Conservation (phyloP, 1,140 invertebrate species). For the Calliphora vicina region DNA sequence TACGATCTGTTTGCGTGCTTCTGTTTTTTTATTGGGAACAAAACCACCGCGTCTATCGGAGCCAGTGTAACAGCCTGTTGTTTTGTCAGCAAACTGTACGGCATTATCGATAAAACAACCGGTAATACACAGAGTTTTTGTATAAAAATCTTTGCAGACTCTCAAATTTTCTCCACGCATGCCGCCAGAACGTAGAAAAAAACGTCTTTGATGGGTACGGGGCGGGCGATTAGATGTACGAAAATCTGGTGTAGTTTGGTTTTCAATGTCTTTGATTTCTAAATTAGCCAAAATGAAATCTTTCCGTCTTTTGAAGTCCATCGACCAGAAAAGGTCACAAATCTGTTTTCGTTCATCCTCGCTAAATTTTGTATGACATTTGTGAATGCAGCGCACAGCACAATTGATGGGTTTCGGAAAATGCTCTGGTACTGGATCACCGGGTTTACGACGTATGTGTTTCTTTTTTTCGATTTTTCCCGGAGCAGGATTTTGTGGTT, state of each 20-base stretch:
- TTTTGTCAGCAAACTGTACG: constrained; percentile 31
- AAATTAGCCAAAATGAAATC: constrained; percentile 35
- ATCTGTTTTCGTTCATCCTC: constrained; percentile 29
- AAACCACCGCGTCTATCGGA: constrained; percentile 23
- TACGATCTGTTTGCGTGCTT: not conserved
- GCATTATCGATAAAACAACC: constrained; percentile 29
- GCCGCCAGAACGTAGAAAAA: constrained; percentile 25
- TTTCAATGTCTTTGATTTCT: constrained; percentile 31
- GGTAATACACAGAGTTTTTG: constrained; percentile 7
- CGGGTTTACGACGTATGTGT: not conserved
- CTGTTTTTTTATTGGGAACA: constrained; percentile 21
- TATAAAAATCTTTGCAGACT: constrained; percentile 33
- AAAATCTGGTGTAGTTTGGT: constrained; percentile 21
- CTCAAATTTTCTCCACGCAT: constrained; percentile 35
- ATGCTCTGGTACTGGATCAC: not conserved
- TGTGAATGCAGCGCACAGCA: constrained; percentile 8
- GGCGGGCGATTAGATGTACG: constrained; percentile 32
- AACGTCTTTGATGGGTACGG: constrained; percentile 29
- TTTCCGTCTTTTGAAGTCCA: constrained; percentile 38
- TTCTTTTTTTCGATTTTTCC: not conserved
- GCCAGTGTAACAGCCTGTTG: constrained; percentile 34
- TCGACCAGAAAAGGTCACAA: constrained; percentile 34
- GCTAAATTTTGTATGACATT: constrained; percentile 38
- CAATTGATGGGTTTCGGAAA: constrained; percentile 38
- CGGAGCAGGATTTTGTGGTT: not conserved